Percentiles rank a stretch among this genome's conserved stretches.
Evolutionary conservation across 2,113 vertebrate species (phyloP).

Genomic region (Mesoclemmys tuberculata): DNA sequence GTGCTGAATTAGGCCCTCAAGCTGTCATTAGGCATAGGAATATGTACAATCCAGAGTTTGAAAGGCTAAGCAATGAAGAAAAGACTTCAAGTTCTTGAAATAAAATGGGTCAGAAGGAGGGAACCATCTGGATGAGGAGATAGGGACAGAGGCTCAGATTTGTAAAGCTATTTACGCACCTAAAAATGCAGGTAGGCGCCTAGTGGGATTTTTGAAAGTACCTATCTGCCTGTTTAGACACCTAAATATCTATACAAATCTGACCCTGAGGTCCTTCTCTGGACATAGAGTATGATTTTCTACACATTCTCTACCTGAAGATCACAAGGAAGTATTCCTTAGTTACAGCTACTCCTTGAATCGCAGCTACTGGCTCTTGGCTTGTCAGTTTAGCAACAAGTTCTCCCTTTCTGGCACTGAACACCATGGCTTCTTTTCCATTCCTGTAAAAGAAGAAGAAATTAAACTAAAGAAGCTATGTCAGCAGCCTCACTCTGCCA

Average conservation of each 20-base stretch:
- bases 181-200: not conserved
- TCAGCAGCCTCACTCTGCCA: not conserved
- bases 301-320: conserved; percentile 67
- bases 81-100: not conserved
- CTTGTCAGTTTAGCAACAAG: conserved; percentile 51
- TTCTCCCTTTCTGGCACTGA: conserved; percentile 64
- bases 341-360: conserved; percentile 74
- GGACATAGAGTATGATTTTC: not conserved
- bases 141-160: not conserved
- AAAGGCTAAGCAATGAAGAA: not conserved
- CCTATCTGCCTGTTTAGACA: not conserved
- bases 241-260: not conserved
- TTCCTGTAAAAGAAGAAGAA: conserved; percentile 55
- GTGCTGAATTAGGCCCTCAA: not conserved
- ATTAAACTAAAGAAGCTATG: not conserved
- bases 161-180: not conserved
- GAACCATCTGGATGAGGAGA: not conserved
- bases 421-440: conserved; percentile 66
- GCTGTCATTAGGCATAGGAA: not conserved
- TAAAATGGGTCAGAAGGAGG: not conserved
- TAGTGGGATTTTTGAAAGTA: not conserved
- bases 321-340: conserved; percentile 76
- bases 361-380: conserved; percentile 42
- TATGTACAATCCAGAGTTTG: not conserved
- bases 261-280: not conserved